Conservation (phyloP, 1,140 invertebrate genomes). For the Pogonomyrmex californicus region DNA sequence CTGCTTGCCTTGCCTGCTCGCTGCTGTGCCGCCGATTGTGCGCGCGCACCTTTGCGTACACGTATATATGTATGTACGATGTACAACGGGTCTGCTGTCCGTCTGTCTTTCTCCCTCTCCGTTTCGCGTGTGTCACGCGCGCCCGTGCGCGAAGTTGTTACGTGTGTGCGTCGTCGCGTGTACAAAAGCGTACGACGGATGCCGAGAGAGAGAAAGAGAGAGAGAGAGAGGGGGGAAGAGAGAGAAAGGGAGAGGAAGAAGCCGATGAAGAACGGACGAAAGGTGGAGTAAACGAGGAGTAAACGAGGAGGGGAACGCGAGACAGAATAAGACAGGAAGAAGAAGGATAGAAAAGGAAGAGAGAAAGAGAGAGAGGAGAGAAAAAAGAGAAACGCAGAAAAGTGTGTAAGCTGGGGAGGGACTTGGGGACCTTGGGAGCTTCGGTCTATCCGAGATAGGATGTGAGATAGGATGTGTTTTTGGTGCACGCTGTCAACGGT, state of each 20-base stretch:
- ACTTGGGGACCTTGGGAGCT: neutral
- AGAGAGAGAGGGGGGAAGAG: neutral
- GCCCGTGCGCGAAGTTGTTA: neutral
- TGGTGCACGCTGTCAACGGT: constrained; percentile 64
- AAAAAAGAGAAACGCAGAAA: constrained; percentile 19
- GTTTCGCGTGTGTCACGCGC: neutral
- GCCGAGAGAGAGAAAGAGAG: neutral
- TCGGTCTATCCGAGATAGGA: constrained; percentile 60
- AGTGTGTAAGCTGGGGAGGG: constrained; percentile 18
- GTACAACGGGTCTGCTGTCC: neutral
- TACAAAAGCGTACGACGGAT: neutral
- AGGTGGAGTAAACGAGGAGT: neutral
- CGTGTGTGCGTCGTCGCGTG: constrained; percentile 11
- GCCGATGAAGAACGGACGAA: constrained; percentile 17
- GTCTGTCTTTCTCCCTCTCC: constrained; percentile 44
- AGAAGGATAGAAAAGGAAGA: constrained; percentile 21
- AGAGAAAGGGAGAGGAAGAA: constrained; percentile 37
- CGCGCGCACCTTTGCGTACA: constrained; percentile 59
- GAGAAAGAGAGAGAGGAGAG: too few relatives aligned
- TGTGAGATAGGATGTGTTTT: too few relatives aligned
- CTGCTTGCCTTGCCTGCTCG: neutral
- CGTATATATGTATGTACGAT: neutral
- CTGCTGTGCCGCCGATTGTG: constrained; percentile 41
- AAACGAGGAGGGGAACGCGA: neutral
- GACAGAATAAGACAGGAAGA: constrained; percentile 26